A percentile compares a stretch with the other conserved stretches of the same genome.
These are phyloP conservation scores for Molorchus minor DNA, from an alignment of 2,888 invertebrate species.

Conservation along the genomic window DNA sequence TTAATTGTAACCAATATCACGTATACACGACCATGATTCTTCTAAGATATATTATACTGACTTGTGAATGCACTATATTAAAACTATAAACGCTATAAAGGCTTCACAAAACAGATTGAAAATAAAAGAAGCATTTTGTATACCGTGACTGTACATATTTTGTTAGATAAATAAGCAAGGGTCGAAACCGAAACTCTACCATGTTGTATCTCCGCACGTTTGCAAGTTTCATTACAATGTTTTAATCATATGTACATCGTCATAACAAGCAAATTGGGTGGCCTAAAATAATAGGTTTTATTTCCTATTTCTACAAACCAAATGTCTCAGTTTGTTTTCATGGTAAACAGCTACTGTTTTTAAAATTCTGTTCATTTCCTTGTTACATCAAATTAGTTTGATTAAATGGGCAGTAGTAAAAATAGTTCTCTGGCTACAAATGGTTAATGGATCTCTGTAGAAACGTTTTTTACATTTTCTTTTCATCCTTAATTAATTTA, in stretches of 20 bases:
- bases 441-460: too few relatives aligned
- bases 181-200: slow-evolving; percentile 7
- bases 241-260: slow-evolving; percentile 16
- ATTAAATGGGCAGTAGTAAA: too few relatives aligned
- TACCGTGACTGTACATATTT: slow-evolving; percentile 22
- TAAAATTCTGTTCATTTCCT: slow-evolving; percentile 10
- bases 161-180: slow-evolving; percentile 28
- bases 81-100: slow-evolving; percentile 6
- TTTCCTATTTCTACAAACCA: slow-evolving; percentile 26
- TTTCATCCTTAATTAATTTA: too few relatives aligned
- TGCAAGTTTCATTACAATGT: slow-evolving; percentile 24
- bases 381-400: background rate
- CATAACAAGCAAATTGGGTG: slow-evolving; percentile 25
- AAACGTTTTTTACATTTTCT: too few relatives aligned
- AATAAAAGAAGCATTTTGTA: slow-evolving; percentile 20
- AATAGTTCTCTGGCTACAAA: too few relatives aligned
- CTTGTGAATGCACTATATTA: too few relatives aligned
- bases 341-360: slow-evolving; percentile 24
- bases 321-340: slow-evolving; percentile 27
- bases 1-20: too few relatives aligned
- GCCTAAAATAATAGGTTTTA: slow-evolving; percentile 28
- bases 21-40: too few relatives aligned
- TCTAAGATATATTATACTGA: too few relatives aligned
- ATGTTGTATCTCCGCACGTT: slow-evolving; percentile 13
- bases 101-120: background rate